Base-by-base conservation (phyloP, 1,140 invertebrate species). In the Caerostris extrusa region DNA sequence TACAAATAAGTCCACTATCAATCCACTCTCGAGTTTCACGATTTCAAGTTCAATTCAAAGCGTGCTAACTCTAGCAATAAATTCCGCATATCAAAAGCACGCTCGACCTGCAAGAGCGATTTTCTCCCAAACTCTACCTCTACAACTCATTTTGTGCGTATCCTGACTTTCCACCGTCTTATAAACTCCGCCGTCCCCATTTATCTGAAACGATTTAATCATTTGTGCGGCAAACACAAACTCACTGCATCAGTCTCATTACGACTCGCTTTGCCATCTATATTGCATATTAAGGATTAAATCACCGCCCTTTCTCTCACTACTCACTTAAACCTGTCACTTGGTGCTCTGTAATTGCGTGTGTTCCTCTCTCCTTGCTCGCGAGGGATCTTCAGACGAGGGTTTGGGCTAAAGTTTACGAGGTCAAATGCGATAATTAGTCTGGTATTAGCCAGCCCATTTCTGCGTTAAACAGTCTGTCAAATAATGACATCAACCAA, bases 381-480 rank as follows among this genome's bases (percentile, higher is more conserved):
- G 10, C 34, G 53, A 34, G 71, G 5, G 34, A 34, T 77, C 71
- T 77, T 77, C 71, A 34, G 19, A 77, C 12, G 71, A 77, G 14
- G 50, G 53, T 19, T 77, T 77, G 53, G 71, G 71, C 50, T 77
- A 77, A 12, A 77, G 71, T 34, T 34, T 77, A 77, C 71, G 71
- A 77, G 71, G 71, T 77, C 34, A 77, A 77, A 77, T 53, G 10
- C 71, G 71, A 77, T 77, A 77, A 77, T 77, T 77, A 77, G 71
- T 50, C 10, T 77, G 12, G 71, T 34, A 77, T 77, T 77, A 77
- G 71, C 50, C 53, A 19, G 50, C 19, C 34, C 10, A 50, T 34
- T 77, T 77, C 10, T 53, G 34, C 71, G 71, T 77, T 77, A 77
- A 77, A 77, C 71, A 77, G 7, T 77, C 71, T 12, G 7, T 34